These are phyloP conservation scores for Temnothorax ravouxi DNA, from an alignment of 2,888 invertebrate species.

Conservation along the genomic window DNA sequence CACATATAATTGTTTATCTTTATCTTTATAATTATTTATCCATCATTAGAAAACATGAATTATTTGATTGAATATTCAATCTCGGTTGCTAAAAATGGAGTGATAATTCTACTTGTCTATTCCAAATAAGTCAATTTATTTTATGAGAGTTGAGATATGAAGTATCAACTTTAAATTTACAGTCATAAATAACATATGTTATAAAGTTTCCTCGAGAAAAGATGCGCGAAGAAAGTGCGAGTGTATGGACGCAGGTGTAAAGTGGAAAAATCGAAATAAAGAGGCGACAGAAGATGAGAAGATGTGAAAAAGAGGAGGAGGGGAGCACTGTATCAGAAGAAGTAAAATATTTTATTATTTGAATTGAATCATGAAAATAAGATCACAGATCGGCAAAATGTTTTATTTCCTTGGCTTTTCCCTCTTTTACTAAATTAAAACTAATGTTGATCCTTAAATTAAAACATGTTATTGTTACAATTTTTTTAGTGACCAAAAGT, in stretches of 20 bases:
- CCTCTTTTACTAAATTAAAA: slow-evolving; percentile 11
- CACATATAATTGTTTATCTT: not conserved
- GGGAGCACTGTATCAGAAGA: not conserved
- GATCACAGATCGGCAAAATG: not conserved
- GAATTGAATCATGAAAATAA: slow-evolving; percentile 32
- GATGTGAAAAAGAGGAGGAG: no score
- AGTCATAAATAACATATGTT: no score
- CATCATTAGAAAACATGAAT: not conserved
- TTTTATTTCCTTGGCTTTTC: not conserved
- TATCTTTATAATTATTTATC: not conserved
- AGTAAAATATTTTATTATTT: slow-evolving; percentile 23
- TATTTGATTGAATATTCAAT: not conserved
- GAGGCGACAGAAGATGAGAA: not conserved
- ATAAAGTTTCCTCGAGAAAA: not conserved
- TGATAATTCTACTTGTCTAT: not conserved
- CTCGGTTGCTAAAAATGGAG: not conserved
- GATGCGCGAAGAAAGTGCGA: not conserved
- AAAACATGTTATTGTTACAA: not conserved
- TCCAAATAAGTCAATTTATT: slow-evolving; percentile 4
- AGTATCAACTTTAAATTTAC: not conserved
- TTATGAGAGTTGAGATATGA: not conserved
- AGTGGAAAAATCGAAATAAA: slow-evolving; percentile 5
- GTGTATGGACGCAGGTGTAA: not conserved
- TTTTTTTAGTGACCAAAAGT: not conserved
- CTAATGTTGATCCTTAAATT: not conserved